Conservation (phyloP, 2,797 vertebrate species). For the Helicolenus hilgendorfi region DNA sequence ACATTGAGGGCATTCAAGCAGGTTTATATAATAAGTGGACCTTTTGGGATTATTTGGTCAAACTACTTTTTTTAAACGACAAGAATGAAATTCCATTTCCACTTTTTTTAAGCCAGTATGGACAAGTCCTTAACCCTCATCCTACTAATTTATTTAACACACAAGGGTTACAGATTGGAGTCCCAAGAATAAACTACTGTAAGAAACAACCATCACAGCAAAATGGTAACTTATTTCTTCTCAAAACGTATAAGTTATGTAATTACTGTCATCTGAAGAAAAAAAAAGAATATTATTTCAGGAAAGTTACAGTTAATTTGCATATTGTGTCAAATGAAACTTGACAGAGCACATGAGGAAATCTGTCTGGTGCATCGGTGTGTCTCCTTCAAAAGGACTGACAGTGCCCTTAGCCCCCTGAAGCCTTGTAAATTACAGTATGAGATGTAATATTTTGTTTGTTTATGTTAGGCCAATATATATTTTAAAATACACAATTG, state of each 20-base stretch:
- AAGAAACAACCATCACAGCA: not conserved
- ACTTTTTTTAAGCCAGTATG: not conserved
- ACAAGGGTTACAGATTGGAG: not conserved
- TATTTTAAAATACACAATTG: not conserved
- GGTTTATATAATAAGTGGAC: not conserved
- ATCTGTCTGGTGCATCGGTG: not conserved
- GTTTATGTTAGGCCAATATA: not conserved
- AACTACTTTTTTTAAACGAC: not conserved
- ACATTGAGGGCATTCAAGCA: not conserved
- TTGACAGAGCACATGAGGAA: not conserved
- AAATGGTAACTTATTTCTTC: not conserved
- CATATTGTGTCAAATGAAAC: not conserved
- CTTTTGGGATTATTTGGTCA: not conserved
- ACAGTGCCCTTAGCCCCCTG: not conserved
- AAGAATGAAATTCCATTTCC: not conserved
- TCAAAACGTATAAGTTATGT: not conserved
- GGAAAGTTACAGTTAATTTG: not conserved
- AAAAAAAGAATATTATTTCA: not conserved
- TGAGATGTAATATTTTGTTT: not conserved
- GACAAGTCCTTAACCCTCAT: not conserved
- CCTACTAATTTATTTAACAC: not conserved
- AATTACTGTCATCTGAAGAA: not conserved
- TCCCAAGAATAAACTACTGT: not conserved
- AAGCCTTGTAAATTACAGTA: not conserved
- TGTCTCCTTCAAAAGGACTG: not conserved